These are phyloP conservation scores for Ammospiza maritima DNA, from an alignment of 2,797 vertebrate genomes.

Conservation along the genomic window DNA sequence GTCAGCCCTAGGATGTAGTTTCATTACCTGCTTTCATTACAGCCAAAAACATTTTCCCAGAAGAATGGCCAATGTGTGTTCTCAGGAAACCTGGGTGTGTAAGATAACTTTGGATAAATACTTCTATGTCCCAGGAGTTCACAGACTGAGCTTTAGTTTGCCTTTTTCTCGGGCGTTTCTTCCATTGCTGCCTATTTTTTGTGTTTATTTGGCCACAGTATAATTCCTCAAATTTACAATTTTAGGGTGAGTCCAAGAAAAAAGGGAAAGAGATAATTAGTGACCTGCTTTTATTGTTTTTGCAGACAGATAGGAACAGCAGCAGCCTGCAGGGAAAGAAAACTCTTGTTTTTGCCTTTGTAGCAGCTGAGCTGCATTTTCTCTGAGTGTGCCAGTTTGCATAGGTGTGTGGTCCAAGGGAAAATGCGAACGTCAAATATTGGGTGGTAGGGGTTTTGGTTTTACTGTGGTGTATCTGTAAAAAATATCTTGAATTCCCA, in stretches of 20 bases:
- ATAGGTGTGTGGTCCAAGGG: not conserved
- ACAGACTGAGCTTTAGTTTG: not conserved
- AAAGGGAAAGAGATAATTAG: not conserved
- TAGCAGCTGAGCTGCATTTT: not conserved
- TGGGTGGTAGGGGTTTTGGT: accelerated
- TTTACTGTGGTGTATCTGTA: not conserved
- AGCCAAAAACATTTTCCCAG: not conserved
- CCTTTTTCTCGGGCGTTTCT: not conserved
- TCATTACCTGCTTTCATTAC: not conserved
- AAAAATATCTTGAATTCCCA: not conserved
- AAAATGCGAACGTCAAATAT: not conserved
- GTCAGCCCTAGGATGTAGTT: not conserved
- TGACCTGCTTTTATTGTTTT: not conserved
- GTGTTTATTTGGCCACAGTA: not conserved
- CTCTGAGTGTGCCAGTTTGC: not conserved
- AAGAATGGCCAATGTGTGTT: not conserved
- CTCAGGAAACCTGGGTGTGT: not conserved
- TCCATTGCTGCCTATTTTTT: not conserved
- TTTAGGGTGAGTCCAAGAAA: not conserved
- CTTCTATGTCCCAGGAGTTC: not conserved
- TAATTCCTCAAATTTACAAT: not conserved
- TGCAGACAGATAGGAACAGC: not conserved
- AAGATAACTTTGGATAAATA: not conserved
- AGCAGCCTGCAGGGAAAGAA: not conserved
- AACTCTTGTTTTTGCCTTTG: not conserved